These are phyloP conservation scores for Lateolabrax maculatus DNA, from an alignment of 2,797 vertebrate genomes.

Conservation along the genomic window DNA sequence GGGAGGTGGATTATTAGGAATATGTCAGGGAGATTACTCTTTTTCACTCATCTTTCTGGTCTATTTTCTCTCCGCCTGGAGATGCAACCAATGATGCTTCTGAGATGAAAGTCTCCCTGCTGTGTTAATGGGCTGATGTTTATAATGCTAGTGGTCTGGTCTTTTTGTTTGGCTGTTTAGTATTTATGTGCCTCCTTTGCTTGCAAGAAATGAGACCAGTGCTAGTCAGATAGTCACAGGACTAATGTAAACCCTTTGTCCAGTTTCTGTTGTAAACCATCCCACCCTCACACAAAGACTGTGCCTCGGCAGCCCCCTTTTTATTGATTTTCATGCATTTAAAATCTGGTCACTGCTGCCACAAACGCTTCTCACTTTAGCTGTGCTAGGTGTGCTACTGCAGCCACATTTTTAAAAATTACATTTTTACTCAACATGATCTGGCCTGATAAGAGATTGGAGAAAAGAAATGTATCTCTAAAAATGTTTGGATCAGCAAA, in stretches of 20 bases:
- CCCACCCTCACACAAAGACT: constrained; percentile 79
- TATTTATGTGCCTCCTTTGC: constrained; percentile 85
- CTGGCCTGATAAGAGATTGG: constrained; percentile 71
- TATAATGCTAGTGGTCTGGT: constrained; percentile 83
- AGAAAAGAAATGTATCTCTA: constrained; percentile 38
- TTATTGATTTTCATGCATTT: constrained; percentile 93
- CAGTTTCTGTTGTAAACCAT: constrained; percentile 85
- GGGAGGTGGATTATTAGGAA: constrained; percentile 86
- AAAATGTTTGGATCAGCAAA: constrained; percentile 71
- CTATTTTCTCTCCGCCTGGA: constrained; percentile 73
- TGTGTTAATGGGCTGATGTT: constrained; percentile 88
- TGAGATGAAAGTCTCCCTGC: constrained; percentile 85
- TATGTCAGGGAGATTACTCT: constrained; percentile 85
- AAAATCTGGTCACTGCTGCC: constrained; percentile 90
- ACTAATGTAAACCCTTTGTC: constrained; percentile 71
- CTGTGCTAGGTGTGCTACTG: constrained; percentile 81
- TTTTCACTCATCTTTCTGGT: constrained; percentile 74
- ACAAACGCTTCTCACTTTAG: constrained; percentile 86
- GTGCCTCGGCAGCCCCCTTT: constrained; percentile 71
- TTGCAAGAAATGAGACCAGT: constrained; percentile 73
- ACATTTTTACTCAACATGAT: constrained; percentile 82
- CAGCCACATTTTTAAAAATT: constrained; percentile 84
- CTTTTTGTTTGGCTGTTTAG: constrained; percentile 80
- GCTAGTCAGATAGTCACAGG: constrained; percentile 84
- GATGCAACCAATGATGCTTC: constrained; percentile 85